phyloP scores from a whole-genome alignment of 2,888 invertebrate genomes.

The Lithosia quadra region DNA sequence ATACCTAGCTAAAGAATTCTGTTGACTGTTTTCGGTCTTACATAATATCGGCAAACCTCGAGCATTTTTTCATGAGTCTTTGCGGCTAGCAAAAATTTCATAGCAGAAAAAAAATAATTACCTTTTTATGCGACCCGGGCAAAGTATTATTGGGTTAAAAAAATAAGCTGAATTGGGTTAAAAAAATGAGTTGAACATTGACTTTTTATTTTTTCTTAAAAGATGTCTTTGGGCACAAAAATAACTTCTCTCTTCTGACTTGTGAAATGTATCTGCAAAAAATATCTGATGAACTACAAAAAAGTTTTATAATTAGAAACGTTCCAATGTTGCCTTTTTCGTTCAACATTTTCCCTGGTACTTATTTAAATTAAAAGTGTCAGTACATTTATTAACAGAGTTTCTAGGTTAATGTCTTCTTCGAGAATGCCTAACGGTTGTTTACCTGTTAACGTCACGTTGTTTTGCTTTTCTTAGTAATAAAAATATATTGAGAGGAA shows the following conservation, averaged over 20 bases:
- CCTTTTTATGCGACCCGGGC: neutral
- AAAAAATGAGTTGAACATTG: neutral
- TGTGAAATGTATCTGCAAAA: neutral
- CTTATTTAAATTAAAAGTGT: conserved; percentile 1
- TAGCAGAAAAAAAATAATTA: neutral
- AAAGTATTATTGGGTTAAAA: neutral
- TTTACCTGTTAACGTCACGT: neutral
- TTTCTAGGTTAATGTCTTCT: conserved; percentile 1
- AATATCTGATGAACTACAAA: neutral
- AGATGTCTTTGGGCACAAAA: neutral
- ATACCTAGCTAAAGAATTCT: neutral
- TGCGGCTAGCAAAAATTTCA: neutral
- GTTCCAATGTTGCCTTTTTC: neutral
- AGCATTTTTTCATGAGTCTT: neutral
- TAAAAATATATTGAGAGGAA: neutral
- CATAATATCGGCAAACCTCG: neutral
- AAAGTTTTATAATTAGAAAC: conserved; percentile 6
- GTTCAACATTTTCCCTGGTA: neutral
- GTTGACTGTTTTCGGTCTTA: neutral
- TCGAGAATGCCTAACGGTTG: neutral
- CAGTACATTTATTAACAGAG: neutral
- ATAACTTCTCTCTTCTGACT: neutral
- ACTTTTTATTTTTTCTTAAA: neutral
- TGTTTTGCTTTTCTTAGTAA: neutral
- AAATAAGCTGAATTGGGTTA: too few relatives aligned